phyloP scores from a whole-genome alignment of 1,140 invertebrate genomes.

The Trichoplusia ni region DNA sequence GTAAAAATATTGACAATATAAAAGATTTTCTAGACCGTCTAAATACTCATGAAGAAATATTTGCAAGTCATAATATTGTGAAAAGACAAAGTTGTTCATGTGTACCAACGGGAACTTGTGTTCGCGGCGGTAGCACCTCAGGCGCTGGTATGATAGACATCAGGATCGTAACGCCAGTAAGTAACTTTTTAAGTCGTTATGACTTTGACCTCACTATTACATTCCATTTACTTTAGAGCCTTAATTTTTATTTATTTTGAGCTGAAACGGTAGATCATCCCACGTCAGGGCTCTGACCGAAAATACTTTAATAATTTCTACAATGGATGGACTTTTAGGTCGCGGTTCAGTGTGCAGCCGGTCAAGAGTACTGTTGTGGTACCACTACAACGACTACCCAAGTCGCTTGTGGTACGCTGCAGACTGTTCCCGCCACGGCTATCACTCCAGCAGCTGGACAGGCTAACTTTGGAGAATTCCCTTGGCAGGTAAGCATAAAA shows the following conservation, averaged over 20 bases:
- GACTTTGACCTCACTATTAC: too few species aligned
- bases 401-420: conserved; percentile 60
- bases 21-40: conserved; percentile 33
- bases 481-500: conserved; percentile 81
- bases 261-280: too few species aligned
- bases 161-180: conserved; percentile 83
- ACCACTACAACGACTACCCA: conserved; percentile 34
- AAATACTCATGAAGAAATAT: conserved; percentile 20
- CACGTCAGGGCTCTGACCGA: neutral
- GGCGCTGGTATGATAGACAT: conserved; percentile 83
- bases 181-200: too few species aligned
- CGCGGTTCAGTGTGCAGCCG: conserved; percentile 61
- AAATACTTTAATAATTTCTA: too few species aligned
- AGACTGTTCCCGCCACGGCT: conserved; percentile 58
- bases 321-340: too few species aligned
- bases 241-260: too few species aligned
- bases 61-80: conserved; percentile 61
- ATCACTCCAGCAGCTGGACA: conserved; percentile 72
- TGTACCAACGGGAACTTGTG: conserved; percentile 70
- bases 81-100: conserved; percentile 74
- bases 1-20: conserved; percentile 26
- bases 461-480: conserved; percentile 82
- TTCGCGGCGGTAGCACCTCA: conserved; percentile 46
- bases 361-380: conserved; percentile 78
- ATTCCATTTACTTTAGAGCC: too few species aligned